phyloP scores from a whole-genome alignment of 2,888 invertebrate genomes.

The Epinotia brunnichana region DNA sequence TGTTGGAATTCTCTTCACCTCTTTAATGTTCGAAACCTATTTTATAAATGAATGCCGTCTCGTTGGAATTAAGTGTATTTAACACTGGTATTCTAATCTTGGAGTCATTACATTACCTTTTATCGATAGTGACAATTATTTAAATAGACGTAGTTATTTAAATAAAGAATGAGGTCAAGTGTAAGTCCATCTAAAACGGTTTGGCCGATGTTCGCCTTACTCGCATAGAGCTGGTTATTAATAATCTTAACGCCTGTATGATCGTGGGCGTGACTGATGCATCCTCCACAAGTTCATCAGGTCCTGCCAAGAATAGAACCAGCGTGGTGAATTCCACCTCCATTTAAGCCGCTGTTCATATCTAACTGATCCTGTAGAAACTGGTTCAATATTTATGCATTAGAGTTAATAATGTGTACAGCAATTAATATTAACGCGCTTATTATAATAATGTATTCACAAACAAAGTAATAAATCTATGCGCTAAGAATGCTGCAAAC shows the following conservation, averaged over 20 bases:
- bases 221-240: slow-evolving; percentile 38
- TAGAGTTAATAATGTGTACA: slow-evolving; percentile 33
- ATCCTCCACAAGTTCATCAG: slow-evolving; percentile 38
- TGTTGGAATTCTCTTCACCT: slow-evolving; percentile 11
- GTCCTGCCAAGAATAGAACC: slow-evolving; percentile 37
- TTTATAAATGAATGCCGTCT: neutral
- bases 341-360: slow-evolving; percentile 12
- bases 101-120: slow-evolving; percentile 33
- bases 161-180: slow-evolving; percentile 44
- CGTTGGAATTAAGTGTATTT: neutral
- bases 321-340: slow-evolving; percentile 14
- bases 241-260: slow-evolving; percentile 37
- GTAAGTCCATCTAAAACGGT: slow-evolving; percentile 42
- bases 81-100: slow-evolving; percentile 21
- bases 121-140: slow-evolving; percentile 34
- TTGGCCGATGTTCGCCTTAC: slow-evolving; percentile 39
- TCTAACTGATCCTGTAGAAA: slow-evolving; percentile 15
- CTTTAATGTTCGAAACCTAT: slow-evolving; percentile 7
- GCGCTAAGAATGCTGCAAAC: slow-evolving; percentile 61
- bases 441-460: slow-evolving; percentile 52
- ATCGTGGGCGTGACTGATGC: slow-evolving; percentile 35
- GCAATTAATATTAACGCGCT: slow-evolving; percentile 36
- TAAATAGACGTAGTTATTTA: slow-evolving; percentile 36
- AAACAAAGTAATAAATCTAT: slow-evolving; percentile 59
- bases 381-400: slow-evolving; percentile 22